Percentiles rank a stretch among this genome's conserved stretches.
phyloP scores from a whole-genome alignment of 1,140 invertebrate genomes.

The Scaptodrosophila lebanonensis region DNA sequence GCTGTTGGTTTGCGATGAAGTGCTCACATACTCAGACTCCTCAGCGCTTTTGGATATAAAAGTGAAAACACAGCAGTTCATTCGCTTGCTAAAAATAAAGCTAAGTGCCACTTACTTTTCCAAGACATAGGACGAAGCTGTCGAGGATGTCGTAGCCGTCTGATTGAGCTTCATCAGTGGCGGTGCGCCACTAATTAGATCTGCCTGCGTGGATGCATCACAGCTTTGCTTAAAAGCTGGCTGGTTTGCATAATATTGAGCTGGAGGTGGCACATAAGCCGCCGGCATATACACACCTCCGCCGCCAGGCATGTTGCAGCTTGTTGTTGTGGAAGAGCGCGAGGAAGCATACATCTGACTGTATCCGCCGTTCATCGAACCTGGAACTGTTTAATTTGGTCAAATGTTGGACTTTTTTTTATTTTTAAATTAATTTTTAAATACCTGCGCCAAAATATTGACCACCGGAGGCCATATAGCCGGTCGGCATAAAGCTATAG shows the following conservation, averaged over 20 bases:
- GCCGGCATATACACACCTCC: not conserved
- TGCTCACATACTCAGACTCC: not conserved
- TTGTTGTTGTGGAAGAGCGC: constrained; percentile 27
- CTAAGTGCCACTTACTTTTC: constrained; percentile 8
- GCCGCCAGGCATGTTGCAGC: constrained; percentile 24
- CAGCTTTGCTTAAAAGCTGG: constrained; percentile 1
- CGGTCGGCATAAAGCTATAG: too few species aligned
- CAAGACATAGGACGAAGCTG: not conserved
- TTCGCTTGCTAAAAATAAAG: not conserved
- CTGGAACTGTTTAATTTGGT: too few species aligned
- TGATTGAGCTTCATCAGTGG: not conserved
- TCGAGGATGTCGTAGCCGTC: not conserved
- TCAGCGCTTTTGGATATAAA: not conserved
- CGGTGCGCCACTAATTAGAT: constrained; percentile 10
- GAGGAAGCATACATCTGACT: constrained; percentile 37
- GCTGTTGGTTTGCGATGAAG: not conserved
- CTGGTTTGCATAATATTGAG: constrained; percentile 8
- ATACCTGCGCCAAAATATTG: not conserved
- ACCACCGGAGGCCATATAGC: not conserved
- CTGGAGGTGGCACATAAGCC: not conserved
- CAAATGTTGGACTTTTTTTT: too few species aligned
- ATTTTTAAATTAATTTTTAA: too few species aligned
- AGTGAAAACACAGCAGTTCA: not conserved
- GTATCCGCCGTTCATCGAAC: constrained; percentile 41
- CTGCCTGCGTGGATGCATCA: constrained; percentile 43